Evolutionary conservation across 2,113 vertebrate species (phyloP).

Genomic region (Sturnira hondurensis): DNA sequence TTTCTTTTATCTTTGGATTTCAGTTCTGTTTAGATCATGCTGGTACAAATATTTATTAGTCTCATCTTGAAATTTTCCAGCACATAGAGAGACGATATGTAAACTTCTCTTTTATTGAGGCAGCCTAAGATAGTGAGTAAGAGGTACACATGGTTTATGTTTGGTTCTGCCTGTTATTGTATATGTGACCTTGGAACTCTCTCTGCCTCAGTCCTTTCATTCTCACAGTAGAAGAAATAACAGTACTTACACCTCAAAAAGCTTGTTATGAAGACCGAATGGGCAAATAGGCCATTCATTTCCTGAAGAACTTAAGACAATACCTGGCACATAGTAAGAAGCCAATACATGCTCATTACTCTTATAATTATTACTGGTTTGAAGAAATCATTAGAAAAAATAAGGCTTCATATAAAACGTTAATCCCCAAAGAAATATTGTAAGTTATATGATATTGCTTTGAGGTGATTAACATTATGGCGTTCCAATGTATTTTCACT

Average conservation of each 20-base stretch:
- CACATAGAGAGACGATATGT: not conserved
- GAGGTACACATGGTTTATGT: not conserved
- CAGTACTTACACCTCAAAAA: not conserved
- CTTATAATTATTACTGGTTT: conserved; percentile 9
- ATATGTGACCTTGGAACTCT: not conserved
- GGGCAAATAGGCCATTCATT: not conserved
- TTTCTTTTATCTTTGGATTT: not conserved
- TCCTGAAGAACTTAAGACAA: not conserved
- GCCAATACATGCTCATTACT: not conserved
- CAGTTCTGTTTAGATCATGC: not conserved
- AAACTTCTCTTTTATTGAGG: not conserved
- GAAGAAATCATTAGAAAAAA: not conserved
- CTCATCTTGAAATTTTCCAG: not conserved
- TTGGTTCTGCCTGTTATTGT: not conserved
- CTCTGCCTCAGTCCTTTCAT: not conserved
- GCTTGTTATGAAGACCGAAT: not conserved
- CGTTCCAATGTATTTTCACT: not conserved
- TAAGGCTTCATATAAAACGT: conserved; percentile 6
- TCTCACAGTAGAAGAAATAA: not conserved
- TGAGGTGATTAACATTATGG: not conserved
- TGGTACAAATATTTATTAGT: not conserved
- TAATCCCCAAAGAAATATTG: not conserved
- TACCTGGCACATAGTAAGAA: not conserved
- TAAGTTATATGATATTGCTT: not conserved
- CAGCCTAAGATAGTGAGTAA: not conserved